Evolutionary conservation across 2,797 vertebrate species (phyloP).

Genomic region (Acrossocheilus fasciatus): DNA sequence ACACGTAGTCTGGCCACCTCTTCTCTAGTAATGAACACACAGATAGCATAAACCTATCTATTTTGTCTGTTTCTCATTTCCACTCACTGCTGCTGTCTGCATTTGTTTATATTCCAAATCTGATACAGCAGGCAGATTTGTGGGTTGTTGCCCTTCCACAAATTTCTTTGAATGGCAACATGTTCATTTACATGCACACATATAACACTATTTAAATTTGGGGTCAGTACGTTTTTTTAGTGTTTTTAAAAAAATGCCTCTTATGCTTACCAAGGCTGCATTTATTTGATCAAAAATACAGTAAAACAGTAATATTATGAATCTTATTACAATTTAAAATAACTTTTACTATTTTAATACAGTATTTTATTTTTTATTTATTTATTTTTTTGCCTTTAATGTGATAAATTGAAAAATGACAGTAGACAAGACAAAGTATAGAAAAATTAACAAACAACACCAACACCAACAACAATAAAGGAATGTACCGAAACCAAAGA

Average conservation of each 20-base stretch:
- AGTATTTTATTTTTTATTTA: too few species aligned
- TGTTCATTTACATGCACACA: not conserved
- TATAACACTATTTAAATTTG: not conserved
- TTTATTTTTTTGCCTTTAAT: too few species aligned
- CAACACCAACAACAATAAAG: too few species aligned
- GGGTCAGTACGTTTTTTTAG: not conserved
- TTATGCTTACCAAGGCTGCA: not conserved
- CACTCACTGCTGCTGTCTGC: not conserved
- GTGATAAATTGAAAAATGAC: too few species aligned
- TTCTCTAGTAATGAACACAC: not conserved
- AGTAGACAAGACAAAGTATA: too few species aligned
- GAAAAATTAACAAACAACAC: too few species aligned
- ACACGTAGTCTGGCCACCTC: not conserved
- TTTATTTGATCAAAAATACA: not conserved
- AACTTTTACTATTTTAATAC: too few species aligned
- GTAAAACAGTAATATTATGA: not conserved
- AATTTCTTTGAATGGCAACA: not conserved
- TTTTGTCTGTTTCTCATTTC: not conserved
- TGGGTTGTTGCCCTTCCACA: conserved; percentile 25
- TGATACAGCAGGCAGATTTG: conserved; percentile 34
- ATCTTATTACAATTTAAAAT: too few species aligned
- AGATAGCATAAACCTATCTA: not conserved
- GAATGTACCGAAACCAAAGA: too few species aligned
- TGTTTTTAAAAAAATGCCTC: not conserved
- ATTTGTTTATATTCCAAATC: conserved; percentile 61